Evolutionary conservation across 2,888 invertebrate species (phyloP).

Genomic region (Nineta flava): DNA sequence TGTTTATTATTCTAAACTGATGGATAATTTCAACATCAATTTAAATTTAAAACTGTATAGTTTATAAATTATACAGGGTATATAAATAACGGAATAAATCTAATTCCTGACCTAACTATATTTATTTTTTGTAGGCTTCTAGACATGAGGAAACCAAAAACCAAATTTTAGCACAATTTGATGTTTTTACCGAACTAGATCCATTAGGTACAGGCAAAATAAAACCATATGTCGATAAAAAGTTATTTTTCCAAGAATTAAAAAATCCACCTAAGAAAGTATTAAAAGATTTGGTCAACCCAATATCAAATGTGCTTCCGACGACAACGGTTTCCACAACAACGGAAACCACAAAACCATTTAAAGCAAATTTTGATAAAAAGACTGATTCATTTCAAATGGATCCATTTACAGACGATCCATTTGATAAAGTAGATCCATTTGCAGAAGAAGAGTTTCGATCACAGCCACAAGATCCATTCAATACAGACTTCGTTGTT

Average conservation of each 20-base stretch:
- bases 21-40: too few species aligned
- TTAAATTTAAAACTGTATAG: too few species aligned
- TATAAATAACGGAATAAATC: too few species aligned
- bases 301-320: conserved; percentile 26
- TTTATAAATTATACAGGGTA: too few species aligned
- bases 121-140: neutral
- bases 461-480: conserved; percentile 40
- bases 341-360: conserved; percentile 17
- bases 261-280: conserved; percentile 90
- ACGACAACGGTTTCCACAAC: conserved; percentile 15
- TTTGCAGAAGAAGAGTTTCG: conserved; percentile 39
- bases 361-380: conserved; percentile 20
- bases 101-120: too few species aligned
- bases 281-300: conserved; percentile 63
- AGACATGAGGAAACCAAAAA: conserved; percentile 17
- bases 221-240: conserved; percentile 87
- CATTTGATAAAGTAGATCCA: conserved; percentile 54
- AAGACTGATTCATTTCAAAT: conserved; percentile 30
- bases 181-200: conserved; percentile 87
- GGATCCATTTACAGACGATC: conserved; percentile 55
- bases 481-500: conserved; percentile 32
- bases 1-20: too few species aligned
- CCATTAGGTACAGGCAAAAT: conserved; percentile 82
- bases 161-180: conserved; percentile 36
- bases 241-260: conserved; percentile 90